Evolutionary conservation across 2,888 invertebrate species (phyloP).

Genomic region (Dicroscelio sp.): DNA sequence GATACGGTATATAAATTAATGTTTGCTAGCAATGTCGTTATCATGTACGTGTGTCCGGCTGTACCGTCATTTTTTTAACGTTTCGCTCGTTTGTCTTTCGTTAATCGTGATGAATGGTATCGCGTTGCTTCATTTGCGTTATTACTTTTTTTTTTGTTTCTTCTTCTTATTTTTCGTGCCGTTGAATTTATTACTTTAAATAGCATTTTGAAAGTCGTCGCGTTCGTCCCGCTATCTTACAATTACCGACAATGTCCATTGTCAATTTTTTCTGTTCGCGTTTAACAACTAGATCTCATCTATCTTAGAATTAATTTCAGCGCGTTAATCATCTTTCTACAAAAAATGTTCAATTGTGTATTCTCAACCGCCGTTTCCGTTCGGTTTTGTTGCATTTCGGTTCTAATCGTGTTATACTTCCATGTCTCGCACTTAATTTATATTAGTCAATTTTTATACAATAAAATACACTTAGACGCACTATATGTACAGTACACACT

Average conservation of each 20-base stretch:
- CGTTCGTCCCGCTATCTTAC: constrained; percentile 82
- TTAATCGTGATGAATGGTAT: constrained; percentile 39
- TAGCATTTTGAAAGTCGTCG: constrained; percentile 62
- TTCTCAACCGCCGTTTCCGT: neutral
- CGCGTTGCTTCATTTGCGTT: constrained; percentile 49
- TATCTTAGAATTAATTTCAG: constrained; percentile 86
- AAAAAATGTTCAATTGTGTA: constrained; percentile 87
- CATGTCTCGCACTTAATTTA: constrained; percentile 55
- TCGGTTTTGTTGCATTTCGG: neutral
- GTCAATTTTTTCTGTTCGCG: constrained; percentile 81
- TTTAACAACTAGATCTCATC: constrained; percentile 85
- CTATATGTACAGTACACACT: constrained; percentile 80
- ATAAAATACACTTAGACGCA: constrained; percentile 90
- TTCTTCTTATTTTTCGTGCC: constrained; percentile 57
- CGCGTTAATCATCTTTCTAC: constrained; percentile 83
- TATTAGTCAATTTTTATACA: constrained; percentile 87
- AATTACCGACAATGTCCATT: constrained; percentile 80
- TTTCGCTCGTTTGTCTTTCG: constrained; percentile 80
- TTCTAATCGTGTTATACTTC: neutral
- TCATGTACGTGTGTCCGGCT: constrained; percentile 62
- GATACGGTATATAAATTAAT: constrained; percentile 71
- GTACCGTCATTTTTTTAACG: constrained; percentile 69
- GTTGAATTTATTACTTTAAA: constrained; percentile 12
- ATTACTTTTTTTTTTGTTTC: constrained; percentile 78
- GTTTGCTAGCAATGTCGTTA: constrained; percentile 64